A percentile compares a stretch with the other conserved stretches of the same genome.
Evolutionary conservation across 1,140 invertebrate genomes (phyloP).

Genomic region (Chrysomallon squamiferum): DNA sequence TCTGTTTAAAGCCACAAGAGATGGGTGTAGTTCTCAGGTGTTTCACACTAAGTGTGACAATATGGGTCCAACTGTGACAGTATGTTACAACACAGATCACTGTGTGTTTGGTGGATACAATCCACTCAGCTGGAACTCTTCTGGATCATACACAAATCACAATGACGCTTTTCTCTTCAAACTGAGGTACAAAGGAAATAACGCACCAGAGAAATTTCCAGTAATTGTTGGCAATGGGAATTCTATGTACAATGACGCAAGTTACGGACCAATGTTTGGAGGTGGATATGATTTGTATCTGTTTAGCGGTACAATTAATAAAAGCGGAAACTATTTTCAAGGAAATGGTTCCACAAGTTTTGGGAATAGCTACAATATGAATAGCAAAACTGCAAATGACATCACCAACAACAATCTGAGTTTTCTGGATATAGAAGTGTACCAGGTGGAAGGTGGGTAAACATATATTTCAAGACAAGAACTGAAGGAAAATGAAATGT

Average conservation of each 20-base stretch:
- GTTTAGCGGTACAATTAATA: constrained; percentile 2
- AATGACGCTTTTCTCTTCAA: constrained; percentile 25
- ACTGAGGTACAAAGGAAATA: constrained; percentile 6
- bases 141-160: constrained; percentile 13
- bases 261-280: constrained; percentile 18
- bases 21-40: constrained; percentile 16
- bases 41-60: constrained; percentile 31
- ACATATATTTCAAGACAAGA: too few species aligned
- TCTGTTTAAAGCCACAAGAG: constrained; percentile 20
- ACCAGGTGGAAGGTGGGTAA: constrained; percentile 17
- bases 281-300: constrained; percentile 7
- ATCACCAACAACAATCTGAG: constrained; percentile 15
- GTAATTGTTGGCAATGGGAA: background rate
- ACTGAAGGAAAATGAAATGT: too few species aligned
- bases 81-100: constrained; percentile 20
- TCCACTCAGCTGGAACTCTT: constrained; percentile 12
- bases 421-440: constrained; percentile 20
- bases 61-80: constrained; percentile 28
- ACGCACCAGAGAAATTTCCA: constrained; percentile 8
- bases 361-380: constrained; percentile 8
- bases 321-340: constrained; percentile 1
- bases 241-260: background rate
- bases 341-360: background rate
- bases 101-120: constrained; percentile 35
- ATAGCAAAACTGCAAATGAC: background rate